A percentile compares a stretch with the other conserved stretches of the same genome.
phyloP scores from a whole-genome alignment of 2,113 vertebrate genomes.

The Myxocyprinus asiaticus region DNA sequence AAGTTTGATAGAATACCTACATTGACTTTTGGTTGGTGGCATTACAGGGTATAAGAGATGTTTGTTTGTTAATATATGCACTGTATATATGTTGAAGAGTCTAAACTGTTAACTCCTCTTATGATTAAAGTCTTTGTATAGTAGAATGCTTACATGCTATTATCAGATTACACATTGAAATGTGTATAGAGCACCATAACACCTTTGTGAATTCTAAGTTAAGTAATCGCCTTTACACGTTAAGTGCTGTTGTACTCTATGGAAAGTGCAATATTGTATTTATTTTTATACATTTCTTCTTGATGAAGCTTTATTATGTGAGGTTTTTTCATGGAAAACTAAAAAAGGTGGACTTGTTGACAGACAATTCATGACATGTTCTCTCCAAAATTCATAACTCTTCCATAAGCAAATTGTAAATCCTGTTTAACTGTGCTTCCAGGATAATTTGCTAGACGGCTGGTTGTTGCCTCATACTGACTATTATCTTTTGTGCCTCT shows the following conservation, averaged over 20 bases:
- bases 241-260: slow-evolving; percentile 71
- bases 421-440: slow-evolving; percentile 75
- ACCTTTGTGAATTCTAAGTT: slow-evolving; percentile 62
- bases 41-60: slow-evolving; percentile 76
- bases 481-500: slow-evolving; percentile 55
- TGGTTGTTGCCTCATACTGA: slow-evolving; percentile 47
- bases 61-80: slow-evolving; percentile 62
- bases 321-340: slow-evolving; percentile 54
- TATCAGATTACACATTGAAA: slow-evolving; percentile 66
- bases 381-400: slow-evolving; percentile 65
- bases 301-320: slow-evolving; percentile 63
- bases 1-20: slow-evolving; percentile 59
- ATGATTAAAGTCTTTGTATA: slow-evolving; percentile 66
- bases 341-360: slow-evolving; percentile 52
- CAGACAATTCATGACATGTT: slow-evolving; percentile 49
- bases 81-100: slow-evolving; percentile 67
- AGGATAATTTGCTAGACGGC: slow-evolving; percentile 56
- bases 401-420: slow-evolving; percentile 68
- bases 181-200: slow-evolving; percentile 73
- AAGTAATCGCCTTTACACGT: slow-evolving; percentile 68
- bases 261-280: slow-evolving; percentile 80
- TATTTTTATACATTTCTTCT: slow-evolving; percentile 72
- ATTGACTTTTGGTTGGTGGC: slow-evolving; percentile 65
- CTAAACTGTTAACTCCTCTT: slow-evolving; percentile 65
- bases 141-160: slow-evolving; percentile 68